These are phyloP conservation scores for Dromococcyx pavoninus DNA, from an alignment of 2,797 vertebrate genomes.

Conservation along the genomic window DNA sequence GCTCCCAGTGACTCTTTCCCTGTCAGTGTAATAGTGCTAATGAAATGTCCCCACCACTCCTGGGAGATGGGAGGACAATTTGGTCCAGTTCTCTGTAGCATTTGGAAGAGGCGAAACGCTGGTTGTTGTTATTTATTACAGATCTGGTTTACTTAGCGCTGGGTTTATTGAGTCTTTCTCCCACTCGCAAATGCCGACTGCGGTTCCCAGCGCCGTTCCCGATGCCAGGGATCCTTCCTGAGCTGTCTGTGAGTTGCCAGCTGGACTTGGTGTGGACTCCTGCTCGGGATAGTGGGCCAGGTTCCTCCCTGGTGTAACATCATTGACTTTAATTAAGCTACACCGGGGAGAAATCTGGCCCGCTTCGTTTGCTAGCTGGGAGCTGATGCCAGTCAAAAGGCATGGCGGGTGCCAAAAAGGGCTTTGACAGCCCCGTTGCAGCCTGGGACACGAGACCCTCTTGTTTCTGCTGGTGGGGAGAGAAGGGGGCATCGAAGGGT, in stretches of 20 bases:
- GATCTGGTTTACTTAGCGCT: slow-evolving; percentile 8
- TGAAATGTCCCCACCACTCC: slow-evolving; percentile 18
- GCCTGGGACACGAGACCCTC: not conserved
- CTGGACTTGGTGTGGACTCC: slow-evolving; percentile 56
- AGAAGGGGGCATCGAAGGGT: not conserved
- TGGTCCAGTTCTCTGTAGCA: not conserved
- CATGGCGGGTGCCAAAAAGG: not conserved
- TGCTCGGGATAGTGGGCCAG: slow-evolving; percentile 54
- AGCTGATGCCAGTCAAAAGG: not conserved
- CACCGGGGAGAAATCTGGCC: slow-evolving; percentile 52
- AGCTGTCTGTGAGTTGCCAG: slow-evolving; percentile 42
- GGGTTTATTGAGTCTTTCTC: slow-evolving; percentile 23
- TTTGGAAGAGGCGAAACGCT: not conserved
- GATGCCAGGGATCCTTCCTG: slow-evolving; percentile 35
- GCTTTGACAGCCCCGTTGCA: not conserved
- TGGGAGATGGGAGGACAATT: slow-evolving; percentile 32
- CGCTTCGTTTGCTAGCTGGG: not conserved
- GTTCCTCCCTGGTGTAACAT: slow-evolving; percentile 64
- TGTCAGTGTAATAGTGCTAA: slow-evolving; percentile 34
- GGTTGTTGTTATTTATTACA: slow-evolving; percentile 20
- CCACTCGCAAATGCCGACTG: not conserved
- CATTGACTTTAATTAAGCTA: slow-evolving; percentile 57
- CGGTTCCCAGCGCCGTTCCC: not conserved
- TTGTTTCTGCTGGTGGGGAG: fast-evolving
- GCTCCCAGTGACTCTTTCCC: slow-evolving; percentile 36